Evolutionary conservation across 1,140 invertebrate genomes (phyloP), one percentile per base, ranked within the genome.

Genomic region (Hetaerina americana): DNA sequence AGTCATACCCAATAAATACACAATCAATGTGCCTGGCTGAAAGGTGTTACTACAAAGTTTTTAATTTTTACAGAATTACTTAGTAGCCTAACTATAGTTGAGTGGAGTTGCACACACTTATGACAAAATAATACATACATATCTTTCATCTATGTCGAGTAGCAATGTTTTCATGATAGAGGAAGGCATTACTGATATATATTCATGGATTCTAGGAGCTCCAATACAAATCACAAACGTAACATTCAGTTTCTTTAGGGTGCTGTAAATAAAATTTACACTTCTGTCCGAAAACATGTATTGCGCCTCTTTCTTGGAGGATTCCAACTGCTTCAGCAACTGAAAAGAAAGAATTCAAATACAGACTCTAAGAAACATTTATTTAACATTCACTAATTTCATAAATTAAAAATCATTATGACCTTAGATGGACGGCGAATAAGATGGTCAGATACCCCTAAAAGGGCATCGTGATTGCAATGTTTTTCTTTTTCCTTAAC

Each of bases 201-300:
- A 84, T 78, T 92, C 90, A 78, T 91, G 88, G 12, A 93, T 83
- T 73, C 89, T 85, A 18, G 92, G 92, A 15, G 90, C 85, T 67
- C 92, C 92, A 72, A 94, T 86, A 77, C 92, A 93, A 6, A 95
- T 77, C 6, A 93, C 83, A 78, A 89, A 80, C 78, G 81, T 86
- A 29, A 87, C 84, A 72, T 82, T 79, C 68, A 87, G 77, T 26
- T 80, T 76, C 18, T 76, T 69, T 0, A 90, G 79, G 72, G 87
- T 84, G 70, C 84, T 78, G 0, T 84, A 75, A 26, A 90, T 80
- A 66, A 86, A 84, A 57, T 82, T 75, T 15, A 86, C 81, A 68
- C 88, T 82, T 70, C 81, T 79, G 70, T 84, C 78, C 0, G 85
- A 83, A 80, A 92, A 92, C 57, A 91, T 84, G 79, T 89, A 92